Conservation (phyloP, 2,888 invertebrate species). For the Steinernema carpocapsae region DNA sequence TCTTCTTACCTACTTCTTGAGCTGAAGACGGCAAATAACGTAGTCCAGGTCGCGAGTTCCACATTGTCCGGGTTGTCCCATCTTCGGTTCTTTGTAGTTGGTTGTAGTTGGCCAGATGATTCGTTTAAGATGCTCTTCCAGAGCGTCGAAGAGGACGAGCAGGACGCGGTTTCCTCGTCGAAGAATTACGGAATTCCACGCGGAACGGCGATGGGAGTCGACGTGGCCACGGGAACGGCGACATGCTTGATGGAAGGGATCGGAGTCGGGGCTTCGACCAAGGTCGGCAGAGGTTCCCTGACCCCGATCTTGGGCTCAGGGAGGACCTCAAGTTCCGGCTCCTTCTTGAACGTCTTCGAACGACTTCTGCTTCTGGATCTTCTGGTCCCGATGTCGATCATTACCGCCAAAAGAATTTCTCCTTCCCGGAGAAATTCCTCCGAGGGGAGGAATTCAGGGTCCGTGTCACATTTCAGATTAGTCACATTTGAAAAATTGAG, state of each 20-base stretch:
- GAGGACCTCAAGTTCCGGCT: neutral
- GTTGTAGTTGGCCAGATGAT: no score
- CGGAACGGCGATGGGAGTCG: slow-evolving; percentile 3
- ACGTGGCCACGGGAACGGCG: no score
- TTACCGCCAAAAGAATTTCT: slow-evolving; percentile 24
- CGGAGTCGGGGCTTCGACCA: slow-evolving; percentile 1
- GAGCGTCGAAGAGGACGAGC: slow-evolving; percentile 10
- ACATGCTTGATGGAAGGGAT: neutral
- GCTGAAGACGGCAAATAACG: no score
- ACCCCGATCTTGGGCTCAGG: neutral
- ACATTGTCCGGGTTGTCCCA: slow-evolving; percentile 86
- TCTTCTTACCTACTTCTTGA: no score
- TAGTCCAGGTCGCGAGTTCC: slow-evolving; percentile 86
- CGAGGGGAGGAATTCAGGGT: slow-evolving; percentile 10
- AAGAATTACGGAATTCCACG: slow-evolving; percentile 25
- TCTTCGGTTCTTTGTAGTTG: slow-evolving; percentile 69
- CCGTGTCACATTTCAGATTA: no score
- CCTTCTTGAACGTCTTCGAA: neutral
- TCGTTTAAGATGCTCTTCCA: slow-evolving; percentile 39
- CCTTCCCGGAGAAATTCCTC: neutral
- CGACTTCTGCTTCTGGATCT: slow-evolving; percentile 15
- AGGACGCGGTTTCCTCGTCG: slow-evolving; percentile 33
- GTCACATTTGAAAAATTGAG: no score
- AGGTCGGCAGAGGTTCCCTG: neutral
- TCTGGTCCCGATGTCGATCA: slow-evolving; percentile 12